These are phyloP conservation scores for Ginglymostoma cirratum DNA, from an alignment of 2,113 vertebrate genomes.

Conservation along the genomic window DNA sequence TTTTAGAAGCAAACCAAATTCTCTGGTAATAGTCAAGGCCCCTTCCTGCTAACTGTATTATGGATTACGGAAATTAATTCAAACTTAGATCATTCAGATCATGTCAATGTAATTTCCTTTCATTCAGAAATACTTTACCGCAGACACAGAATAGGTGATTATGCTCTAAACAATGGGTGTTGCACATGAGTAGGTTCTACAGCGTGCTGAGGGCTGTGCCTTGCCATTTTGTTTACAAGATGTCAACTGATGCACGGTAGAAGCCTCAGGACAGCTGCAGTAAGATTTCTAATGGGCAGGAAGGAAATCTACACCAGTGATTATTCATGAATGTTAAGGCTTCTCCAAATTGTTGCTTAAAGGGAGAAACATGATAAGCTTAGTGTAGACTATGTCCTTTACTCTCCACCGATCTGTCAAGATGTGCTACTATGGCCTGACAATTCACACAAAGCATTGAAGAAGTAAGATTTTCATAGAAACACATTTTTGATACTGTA, in stretches of 20 bases:
- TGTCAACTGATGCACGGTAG: slow-evolving; percentile 16
- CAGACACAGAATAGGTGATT: neutral
- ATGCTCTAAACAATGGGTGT: slow-evolving; percentile 13
- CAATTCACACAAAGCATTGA: neutral
- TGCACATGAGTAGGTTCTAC: neutral
- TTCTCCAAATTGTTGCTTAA: slow-evolving; percentile 35
- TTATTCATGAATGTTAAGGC: slow-evolving; percentile 37
- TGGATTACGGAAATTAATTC: neutral
- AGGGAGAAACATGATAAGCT: slow-evolving; percentile 38
- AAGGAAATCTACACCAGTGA: slow-evolving; percentile 39
- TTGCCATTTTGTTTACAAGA: slow-evolving; percentile 31
- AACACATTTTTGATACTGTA: neutral
- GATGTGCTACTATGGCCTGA: neutral
- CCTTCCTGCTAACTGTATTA: neutral
- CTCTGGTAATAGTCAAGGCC: neutral
- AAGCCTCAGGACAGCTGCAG: slow-evolving; percentile 30
- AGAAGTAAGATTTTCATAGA: neutral
- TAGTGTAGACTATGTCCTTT: slow-evolving; percentile 7
- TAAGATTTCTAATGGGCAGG: slow-evolving; percentile 36
- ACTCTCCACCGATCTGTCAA: neutral
- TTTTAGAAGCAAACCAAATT: neutral
- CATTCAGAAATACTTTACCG: neutral
- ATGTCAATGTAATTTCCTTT: neutral
- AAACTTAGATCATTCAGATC: neutral
- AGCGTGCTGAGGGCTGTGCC: neutral